Evolutionary conservation across 2,797 vertebrate species (phyloP).

Genomic region (Perodicticus potto): DNA sequence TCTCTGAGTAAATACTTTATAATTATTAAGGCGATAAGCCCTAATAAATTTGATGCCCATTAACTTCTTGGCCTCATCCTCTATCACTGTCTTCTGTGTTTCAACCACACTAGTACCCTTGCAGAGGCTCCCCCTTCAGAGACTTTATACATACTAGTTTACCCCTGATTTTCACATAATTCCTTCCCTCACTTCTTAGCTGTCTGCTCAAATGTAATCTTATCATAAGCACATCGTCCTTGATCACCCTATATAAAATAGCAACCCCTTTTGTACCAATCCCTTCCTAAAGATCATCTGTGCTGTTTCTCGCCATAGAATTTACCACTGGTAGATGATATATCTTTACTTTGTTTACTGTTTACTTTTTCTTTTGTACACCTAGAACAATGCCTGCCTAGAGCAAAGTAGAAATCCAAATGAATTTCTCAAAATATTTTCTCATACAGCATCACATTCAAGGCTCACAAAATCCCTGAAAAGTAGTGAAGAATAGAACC

Average conservation of each 20-base stretch:
- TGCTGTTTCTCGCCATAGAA: not conserved
- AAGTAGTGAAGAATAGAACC: not conserved
- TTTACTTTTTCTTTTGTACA: slow-evolving; percentile 8
- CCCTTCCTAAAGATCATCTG: not conserved
- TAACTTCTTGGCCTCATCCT: slow-evolving; percentile 14
- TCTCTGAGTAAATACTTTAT: slow-evolving; percentile 26
- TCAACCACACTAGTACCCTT: slow-evolving; percentile 1
- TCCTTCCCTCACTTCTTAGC: not conserved
- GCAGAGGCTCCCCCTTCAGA: not conserved
- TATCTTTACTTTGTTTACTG: not conserved
- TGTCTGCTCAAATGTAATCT: slow-evolving; percentile 56
- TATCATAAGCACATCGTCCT: not conserved
- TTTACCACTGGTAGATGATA: not conserved
- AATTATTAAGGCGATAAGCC: slow-evolving; percentile 6
- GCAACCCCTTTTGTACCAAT: not conserved
- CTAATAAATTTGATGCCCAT: not conserved
- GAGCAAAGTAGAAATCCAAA: slow-evolving; percentile 54
- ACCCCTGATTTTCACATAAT: not conserved
- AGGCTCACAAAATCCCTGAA: slow-evolving; percentile 24
- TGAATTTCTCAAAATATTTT: slow-evolving; percentile 68
- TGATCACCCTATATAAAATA: slow-evolving; percentile 33
- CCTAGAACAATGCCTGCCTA: not conserved
- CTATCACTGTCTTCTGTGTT: not conserved
- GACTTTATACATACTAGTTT: slow-evolving; percentile 22
- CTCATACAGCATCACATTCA: not conserved